phyloP scores from a whole-genome alignment of 2,888 invertebrate species.

The Dryadula phaetusa region DNA sequence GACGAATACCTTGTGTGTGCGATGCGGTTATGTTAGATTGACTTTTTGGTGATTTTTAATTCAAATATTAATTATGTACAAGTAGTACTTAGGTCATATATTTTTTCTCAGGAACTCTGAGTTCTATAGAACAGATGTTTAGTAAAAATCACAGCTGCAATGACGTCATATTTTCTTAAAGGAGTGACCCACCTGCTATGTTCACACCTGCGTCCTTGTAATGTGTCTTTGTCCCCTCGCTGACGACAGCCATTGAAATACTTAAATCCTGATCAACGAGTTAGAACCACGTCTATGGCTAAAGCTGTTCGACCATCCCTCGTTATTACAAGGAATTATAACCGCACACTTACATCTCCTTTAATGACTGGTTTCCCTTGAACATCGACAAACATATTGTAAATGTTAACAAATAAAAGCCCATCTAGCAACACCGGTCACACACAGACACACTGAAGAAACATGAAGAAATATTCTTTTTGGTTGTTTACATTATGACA shows the following conservation, averaged over 20 bases:
- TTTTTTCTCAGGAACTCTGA: background rate
- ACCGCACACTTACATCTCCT: slow-evolving; percentile 16
- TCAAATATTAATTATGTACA: background rate
- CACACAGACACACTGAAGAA: slow-evolving; percentile 10
- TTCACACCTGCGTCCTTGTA: slow-evolving; percentile 41
- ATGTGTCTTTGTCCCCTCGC: slow-evolving; percentile 24
- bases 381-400: slow-evolving; percentile 2
- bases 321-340: slow-evolving; percentile 17
- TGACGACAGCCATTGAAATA: slow-evolving; percentile 34
- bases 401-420: slow-evolving; percentile 21
- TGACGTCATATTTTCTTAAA: slow-evolving; percentile 40
- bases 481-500: background rate
- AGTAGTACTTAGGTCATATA: background rate
- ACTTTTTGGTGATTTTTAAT: slow-evolving; percentile 4
- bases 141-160: slow-evolving; percentile 35
- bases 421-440: slow-evolving; percentile 29
- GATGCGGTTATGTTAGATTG: slow-evolving; percentile 24
- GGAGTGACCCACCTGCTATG: slow-evolving; percentile 36
- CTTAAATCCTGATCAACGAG: slow-evolving; percentile 28
- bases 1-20: slow-evolving; percentile 40
- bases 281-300: slow-evolving; percentile 9
- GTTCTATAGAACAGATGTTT: slow-evolving; percentile 37
- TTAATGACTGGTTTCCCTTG: slow-evolving; percentile 11
- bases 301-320: slow-evolving; percentile 3
- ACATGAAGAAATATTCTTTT: slow-evolving; percentile 20